Base-by-base conservation (phyloP, 37 sponge, comb jelly and placozoan genomes). In the Axinella damicornis region DNA sequence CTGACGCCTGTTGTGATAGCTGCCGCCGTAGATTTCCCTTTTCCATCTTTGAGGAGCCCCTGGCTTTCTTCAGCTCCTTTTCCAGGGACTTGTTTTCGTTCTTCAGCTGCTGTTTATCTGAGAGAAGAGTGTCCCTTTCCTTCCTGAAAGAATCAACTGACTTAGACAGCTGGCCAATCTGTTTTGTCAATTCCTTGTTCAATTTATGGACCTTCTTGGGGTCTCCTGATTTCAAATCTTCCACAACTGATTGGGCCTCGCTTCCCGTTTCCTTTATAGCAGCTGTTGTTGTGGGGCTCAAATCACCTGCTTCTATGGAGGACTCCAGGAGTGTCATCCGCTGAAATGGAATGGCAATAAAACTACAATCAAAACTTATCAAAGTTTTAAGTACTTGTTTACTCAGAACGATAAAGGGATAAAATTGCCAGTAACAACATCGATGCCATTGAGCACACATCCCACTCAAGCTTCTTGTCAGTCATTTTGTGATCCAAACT, bases 181-280 rank as follows among this genome's bases (percentile, higher is more conserved):
- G 64, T 56, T 87, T 87, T 4, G 38, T 5, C 32, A 87, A 40
- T 15, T 87, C 80, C 32, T 72, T 69, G 62, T 87, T 87, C 53
- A 53, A 32, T 53, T 78, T 87, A 2, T 87, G 80, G 28, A 87
- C 20, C 56, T 72, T 78, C 31, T 74, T 83, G 20, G 65, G 53
- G 41, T 71, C 72, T 71, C 21, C 25, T 16, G 37, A 71, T 24
- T 71, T 38, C 52, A 46, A 46, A 9, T 46, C 46, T 46, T 46
- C 46, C 46, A n/a, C n/a, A n/a, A n/a, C n/a, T n/a, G 46, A 46
- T 9, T 46, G 46, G 9, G 9, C 53, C 72, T 46, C n/a, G 25
- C 11, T n/a, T 20, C 20, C 53, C 4, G 33, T 24, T 71, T 24
- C 53, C 6, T 36, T 28, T 9, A 36, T 28, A 5, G 11, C 70